Conservation (phyloP, 2,113 vertebrate genomes). For the Danionella cerebrum region DNA sequence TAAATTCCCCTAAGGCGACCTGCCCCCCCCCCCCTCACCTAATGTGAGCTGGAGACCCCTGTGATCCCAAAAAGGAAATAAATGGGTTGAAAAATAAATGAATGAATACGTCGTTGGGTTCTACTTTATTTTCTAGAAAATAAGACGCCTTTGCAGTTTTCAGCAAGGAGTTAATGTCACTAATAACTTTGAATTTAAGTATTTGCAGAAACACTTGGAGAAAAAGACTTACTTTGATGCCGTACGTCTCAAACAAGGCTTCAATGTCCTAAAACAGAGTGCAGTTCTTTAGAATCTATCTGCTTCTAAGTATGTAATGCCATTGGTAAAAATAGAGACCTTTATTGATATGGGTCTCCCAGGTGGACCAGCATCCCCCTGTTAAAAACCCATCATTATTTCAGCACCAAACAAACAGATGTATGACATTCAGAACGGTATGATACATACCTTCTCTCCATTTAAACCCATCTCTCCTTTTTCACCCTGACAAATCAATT, state of each 20-base stretch:
- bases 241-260: slow-evolving; percentile 76
- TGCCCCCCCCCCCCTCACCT: no score
- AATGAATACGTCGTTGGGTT: no score
- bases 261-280: slow-evolving; percentile 71
- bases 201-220: no score
- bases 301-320: neutral
- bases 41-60: no score
- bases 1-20: no score
- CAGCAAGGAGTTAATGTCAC: no score
- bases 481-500: slow-evolving; percentile 55
- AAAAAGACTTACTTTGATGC: slow-evolving; percentile 76
- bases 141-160: no score
- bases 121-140: no score
- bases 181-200: no score
- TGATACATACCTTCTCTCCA: slow-evolving; percentile 61
- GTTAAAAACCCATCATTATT: slow-evolving; percentile 9
- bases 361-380: slow-evolving; percentile 60
- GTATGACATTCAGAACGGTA: neutral
- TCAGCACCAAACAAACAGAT: neutral
- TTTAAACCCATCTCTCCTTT: slow-evolving; percentile 55
- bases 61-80: no score
- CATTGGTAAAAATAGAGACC: slow-evolving; percentile 43
- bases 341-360: slow-evolving; percentile 60
- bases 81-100: no score
- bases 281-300: neutral